Evolutionary conservation across 2,797 vertebrate genomes (phyloP).

Genomic region (Pelochelys cantorii): DNA sequence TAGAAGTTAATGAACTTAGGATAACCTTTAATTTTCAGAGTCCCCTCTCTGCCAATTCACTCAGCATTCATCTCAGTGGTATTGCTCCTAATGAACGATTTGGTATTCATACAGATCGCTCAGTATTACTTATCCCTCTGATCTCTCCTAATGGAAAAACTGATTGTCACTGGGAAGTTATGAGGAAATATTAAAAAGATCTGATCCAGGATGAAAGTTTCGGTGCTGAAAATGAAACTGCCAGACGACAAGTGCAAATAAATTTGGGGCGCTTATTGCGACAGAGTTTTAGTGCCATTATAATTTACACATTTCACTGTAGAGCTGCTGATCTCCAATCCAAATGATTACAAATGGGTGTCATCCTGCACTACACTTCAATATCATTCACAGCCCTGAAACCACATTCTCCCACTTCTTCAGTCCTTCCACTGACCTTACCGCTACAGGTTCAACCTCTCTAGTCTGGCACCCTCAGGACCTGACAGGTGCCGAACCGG

Average conservation of each 20-base stretch:
- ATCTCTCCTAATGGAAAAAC: conserved; percentile 76
- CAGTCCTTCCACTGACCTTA: background rate
- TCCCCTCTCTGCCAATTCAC: conserved; percentile 52
- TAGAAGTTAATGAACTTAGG: conserved; percentile 72
- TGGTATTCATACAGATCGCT: conserved; percentile 73
- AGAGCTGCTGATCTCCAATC: conserved; percentile 56
- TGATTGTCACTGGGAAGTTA: conserved; percentile 73
- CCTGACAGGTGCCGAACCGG: too few species aligned
- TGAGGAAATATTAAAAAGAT: conserved; percentile 74
- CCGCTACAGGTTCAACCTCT: background rate
- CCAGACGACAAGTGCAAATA: conserved; percentile 68
- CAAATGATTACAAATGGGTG: conserved; percentile 49
- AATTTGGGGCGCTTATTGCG: conserved; percentile 62
- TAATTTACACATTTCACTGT: conserved; percentile 43
- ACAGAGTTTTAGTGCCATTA: conserved; percentile 50
- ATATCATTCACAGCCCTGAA: background rate
- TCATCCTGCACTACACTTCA: background rate
- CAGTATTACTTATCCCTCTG: conserved; percentile 73
- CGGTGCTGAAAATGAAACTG: conserved; percentile 65
- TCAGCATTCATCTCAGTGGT: conserved; percentile 55
- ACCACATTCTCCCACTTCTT: background rate
- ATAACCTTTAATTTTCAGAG: conserved; percentile 74
- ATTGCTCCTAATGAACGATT: conserved; percentile 73
- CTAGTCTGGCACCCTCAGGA: too few species aligned
- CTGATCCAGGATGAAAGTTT: conserved; percentile 65